phyloP scores from a whole-genome alignment of 2,888 invertebrate genomes.

The Falcaria lacertinaria region DNA sequence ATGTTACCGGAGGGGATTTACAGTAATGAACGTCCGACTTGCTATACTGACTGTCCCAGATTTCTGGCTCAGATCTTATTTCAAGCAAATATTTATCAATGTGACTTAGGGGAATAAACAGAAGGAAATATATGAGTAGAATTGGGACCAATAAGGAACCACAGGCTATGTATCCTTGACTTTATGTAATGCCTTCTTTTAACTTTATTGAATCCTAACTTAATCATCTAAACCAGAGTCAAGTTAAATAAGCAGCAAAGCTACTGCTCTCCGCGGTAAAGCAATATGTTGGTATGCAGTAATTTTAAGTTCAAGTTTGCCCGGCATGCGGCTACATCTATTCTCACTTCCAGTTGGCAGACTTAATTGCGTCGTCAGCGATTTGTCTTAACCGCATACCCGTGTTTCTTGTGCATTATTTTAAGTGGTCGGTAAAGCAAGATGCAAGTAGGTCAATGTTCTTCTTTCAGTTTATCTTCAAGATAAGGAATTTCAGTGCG shows the following conservation, averaged over 20 bases:
- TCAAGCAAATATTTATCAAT: not conserved
- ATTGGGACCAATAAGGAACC: too few relatives aligned
- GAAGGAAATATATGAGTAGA: not conserved
- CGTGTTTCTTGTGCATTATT: not conserved
- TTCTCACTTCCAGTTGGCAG: not conserved
- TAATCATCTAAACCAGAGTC: too few relatives aligned
- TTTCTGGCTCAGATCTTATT: not conserved
- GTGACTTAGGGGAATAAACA: not conserved
- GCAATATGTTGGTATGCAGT: not conserved
- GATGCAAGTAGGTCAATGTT: not conserved
- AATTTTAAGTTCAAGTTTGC: not conserved
- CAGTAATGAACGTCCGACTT: slow-evolving; percentile 3
- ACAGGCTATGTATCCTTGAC: too few relatives aligned
- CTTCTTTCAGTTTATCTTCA: not conserved
- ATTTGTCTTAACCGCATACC: not conserved
- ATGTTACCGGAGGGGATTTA: slow-evolving; percentile 9
- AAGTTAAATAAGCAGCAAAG: not conserved
- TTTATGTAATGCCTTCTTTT: too few relatives aligned
- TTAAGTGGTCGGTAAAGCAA: not conserved
- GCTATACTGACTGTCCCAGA: slow-evolving; percentile 1
- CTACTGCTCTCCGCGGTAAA: not conserved
- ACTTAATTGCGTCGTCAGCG: not conserved
- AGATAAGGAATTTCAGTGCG: not conserved
- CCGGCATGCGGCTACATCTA: not conserved
- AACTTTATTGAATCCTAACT: too few relatives aligned